Evolutionary conservation across 2,113 vertebrate genomes (phyloP).

Genomic region (Percopsis transmontana): DNA sequence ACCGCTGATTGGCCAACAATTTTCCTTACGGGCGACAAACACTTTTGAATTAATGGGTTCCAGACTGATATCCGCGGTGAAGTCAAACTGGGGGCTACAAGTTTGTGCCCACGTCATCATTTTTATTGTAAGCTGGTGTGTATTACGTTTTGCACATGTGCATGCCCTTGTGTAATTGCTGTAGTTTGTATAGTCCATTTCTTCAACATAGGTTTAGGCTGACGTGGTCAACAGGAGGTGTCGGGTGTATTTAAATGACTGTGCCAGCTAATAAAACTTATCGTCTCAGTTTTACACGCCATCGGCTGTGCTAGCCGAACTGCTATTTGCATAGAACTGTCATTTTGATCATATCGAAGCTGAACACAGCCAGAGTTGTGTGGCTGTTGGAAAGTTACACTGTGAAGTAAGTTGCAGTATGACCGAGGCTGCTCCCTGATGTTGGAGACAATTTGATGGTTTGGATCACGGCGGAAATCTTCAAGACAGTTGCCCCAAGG

Average conservation of each 20-base stretch:
- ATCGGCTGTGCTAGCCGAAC: conserved; percentile 34
- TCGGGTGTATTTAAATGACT: conserved; percentile 7
- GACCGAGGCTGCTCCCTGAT: not conserved
- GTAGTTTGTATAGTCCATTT: not conserved
- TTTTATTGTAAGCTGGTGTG: conserved; percentile 10
- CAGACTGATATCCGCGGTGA: too few species aligned
- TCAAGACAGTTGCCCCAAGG: conserved; percentile 2
- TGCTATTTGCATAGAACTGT: conserved; percentile 48
- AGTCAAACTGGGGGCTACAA: too few species aligned
- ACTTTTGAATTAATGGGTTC: too few species aligned
- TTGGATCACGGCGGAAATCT: conserved; percentile 2
- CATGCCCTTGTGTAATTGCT: not conserved
- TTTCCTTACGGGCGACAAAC: too few species aligned
- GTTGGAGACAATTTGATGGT: conserved; percentile 18
- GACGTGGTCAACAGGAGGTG: conserved; percentile 2
- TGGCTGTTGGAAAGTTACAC: conserved; percentile 2
- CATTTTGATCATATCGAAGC: conserved; percentile 26
- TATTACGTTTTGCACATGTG: conserved; percentile 1
- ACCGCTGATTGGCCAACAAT: too few species aligned
- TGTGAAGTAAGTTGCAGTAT: conserved; percentile 12
- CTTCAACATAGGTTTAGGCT: too few species aligned
- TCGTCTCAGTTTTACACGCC: conserved; percentile 30
- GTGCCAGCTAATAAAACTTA: conserved; percentile 35
- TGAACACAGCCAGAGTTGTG: conserved; percentile 20
- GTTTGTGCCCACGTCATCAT: not conserved